Evolutionary conservation across 2,888 invertebrate species (phyloP), one percentile per base, ranked within the genome.

Genomic region (Willowsia nigromaculata): DNA sequence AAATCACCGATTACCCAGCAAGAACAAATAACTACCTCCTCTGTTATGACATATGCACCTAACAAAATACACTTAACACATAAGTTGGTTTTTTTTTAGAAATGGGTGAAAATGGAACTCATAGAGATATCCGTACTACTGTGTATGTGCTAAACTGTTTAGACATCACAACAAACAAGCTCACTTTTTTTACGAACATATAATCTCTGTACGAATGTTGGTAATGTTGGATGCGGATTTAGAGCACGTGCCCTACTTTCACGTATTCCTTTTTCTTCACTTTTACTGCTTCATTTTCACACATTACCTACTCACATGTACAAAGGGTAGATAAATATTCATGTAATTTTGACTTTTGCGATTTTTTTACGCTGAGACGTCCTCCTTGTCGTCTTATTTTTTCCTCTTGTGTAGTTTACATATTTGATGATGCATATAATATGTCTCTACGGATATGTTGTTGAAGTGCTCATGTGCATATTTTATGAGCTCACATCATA

Each of bases 361-460:
- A 53, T 33, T 76, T 76, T 71, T 76, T 50, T 50, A n/a, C 30
- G 50, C 13, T 53, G 50, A 43, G n/a, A 37, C 37, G 22, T 25
- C 25, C 11, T 71, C 59, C 27, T 59, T 27, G 27, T 59, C 15
- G 9, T 18, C 13, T 33, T 27, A 47, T n/a, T 74, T 15, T 47
- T 74, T 74, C 47, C 2, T 47, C 43, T 15, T 71, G 1, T 76
- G 27, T 76, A 76, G 76, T 76, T 76, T 76, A 18, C 76, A 76
- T 76, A 53, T 50, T 33, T 76, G 50, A 76, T 53, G 50, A 50
- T 53, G 76, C 18, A 33, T 50, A 53, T 71, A 43, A 71, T 71
- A 71, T 50, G 76, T 76, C 76, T 76, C 76, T 5, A 33, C 33
- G 76, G 76, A 50, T 50, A 22, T 53, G 76, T 76, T 53, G 76